Evolutionary conservation across 2,888 invertebrate species (phyloP).

Genomic region (Macaria liturata): DNA sequence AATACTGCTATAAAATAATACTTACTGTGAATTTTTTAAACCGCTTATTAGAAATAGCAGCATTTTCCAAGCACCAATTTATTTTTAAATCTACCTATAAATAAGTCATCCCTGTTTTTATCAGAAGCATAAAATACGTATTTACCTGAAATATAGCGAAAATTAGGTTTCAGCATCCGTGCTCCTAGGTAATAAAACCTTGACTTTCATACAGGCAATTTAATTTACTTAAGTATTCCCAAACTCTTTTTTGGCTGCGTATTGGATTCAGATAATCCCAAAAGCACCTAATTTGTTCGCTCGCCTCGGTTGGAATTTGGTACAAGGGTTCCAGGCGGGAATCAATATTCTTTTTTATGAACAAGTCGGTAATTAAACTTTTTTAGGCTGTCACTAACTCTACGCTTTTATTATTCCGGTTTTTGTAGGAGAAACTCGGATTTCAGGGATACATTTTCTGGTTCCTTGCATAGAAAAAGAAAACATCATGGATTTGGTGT

Average conservation of each 20-base stretch:
- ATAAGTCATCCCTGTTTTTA: no score
- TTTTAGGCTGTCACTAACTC: constrained; percentile 11
- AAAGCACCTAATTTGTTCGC: constrained; percentile 18
- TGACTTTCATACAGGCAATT: constrained; percentile 41
- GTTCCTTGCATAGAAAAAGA: background rate
- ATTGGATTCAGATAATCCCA: constrained; percentile 20
- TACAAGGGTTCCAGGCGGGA: constrained; percentile 11
- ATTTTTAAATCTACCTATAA: no score
- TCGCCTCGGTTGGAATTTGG: constrained; percentile 14
- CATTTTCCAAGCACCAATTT: no score
- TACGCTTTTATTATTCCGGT: constrained; percentile 14
- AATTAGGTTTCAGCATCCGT: background rate
- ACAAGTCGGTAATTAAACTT: constrained; percentile 19
- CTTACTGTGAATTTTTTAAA: no score
- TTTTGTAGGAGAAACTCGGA: constrained; percentile 10
- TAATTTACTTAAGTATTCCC: constrained; percentile 31
- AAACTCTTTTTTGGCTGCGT: constrained; percentile 17
- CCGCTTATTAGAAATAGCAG: no score
- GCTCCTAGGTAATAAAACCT: background rate
- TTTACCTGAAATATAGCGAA: background rate
- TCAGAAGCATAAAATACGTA: no score
- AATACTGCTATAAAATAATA: no score
- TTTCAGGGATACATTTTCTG: constrained; percentile 9
- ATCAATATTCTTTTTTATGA: constrained; percentile 12
- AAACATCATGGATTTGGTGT: no score